Evolutionary conservation across 2,888 invertebrate species (phyloP), one percentile per base, ranked within the genome.

Genomic region (Argyresthia goedartella): DNA sequence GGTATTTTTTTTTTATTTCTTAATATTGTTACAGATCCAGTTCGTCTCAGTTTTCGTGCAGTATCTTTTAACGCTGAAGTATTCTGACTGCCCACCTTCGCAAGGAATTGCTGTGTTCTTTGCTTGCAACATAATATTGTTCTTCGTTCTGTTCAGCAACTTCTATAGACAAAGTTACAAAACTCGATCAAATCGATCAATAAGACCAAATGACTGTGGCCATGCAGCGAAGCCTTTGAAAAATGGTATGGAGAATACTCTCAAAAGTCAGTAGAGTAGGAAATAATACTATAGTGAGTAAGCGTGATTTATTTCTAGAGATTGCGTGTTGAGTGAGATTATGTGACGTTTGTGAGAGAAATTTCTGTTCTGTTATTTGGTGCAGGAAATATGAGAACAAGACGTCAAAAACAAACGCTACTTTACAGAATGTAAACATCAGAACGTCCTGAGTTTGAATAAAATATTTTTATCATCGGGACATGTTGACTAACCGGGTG

Each of bases 1-100:
- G 6, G 6, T 25, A 25, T 25, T 25, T 25, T 25, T 25, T 6
- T 25, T 25, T 2, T 25, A 25, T n/a, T n/a, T n/a, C n/a, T n/a
- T n/a, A n/a, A n/a, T n/a, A 25, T 25, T 25, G 25, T 25, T 25
- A 16, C 80, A 90, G 90, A 73, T 88, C 3, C 92, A 92, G 64
- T 92, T 92, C 59, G 79, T 87, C 39, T 87, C 90, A 15, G 88
- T 92, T 58, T 79, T 91, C 49, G 59, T 88, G 0, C 91, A 92
- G 58, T 88, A 89, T 59, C 49, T 80, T 7, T 13, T 78, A 0
- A 67, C 87, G 47, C 73, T 89, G 0, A 74, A 77, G 6, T 69
- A 81, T 8, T 88, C 88, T 53, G 90, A 90, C 1, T 90, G 90
- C 60, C 89, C 90, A 13, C 88, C 89, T 1, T 87, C 90, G 0